Conservation (phyloP, 1,140 invertebrate species). For the Panagrolaimus sp. region DNA sequence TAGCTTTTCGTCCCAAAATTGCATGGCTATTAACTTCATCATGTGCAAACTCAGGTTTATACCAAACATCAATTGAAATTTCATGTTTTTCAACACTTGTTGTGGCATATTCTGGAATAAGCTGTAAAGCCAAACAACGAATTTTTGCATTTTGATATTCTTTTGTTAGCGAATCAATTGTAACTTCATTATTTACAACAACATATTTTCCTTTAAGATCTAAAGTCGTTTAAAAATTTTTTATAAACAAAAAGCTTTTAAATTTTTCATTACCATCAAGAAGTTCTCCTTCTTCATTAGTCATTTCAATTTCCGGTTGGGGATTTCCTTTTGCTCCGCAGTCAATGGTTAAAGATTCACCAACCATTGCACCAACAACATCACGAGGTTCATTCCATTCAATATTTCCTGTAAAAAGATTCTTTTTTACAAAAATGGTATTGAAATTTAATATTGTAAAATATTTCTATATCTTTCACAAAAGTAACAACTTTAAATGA, state of each 20-base stretch:
- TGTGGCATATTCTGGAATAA: slow-evolving; percentile 24
- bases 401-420: slow-evolving; percentile 31
- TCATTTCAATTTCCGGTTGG: slow-evolving; percentile 24
- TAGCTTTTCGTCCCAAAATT: slow-evolving; percentile 19
- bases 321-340: slow-evolving; percentile 32
- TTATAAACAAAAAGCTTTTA: neutral
- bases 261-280: slow-evolving; percentile 20
- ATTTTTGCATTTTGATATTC: slow-evolving; percentile 28
- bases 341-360: slow-evolving; percentile 34
- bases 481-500: too few species aligned
- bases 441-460: too few species aligned
- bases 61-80: slow-evolving; percentile 15
- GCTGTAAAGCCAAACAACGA: slow-evolving; percentile 32
- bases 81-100: slow-evolving; percentile 31
- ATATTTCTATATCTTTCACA: too few species aligned
- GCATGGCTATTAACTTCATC: slow-evolving; percentile 25
- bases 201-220: slow-evolving; percentile 17
- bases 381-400: slow-evolving; percentile 31
- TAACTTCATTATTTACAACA: slow-evolving; percentile 22
- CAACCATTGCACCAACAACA: slow-evolving; percentile 22
- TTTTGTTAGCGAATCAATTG: slow-evolving; percentile 23
- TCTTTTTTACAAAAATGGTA: neutral
- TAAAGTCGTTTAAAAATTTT: slow-evolving; percentile 20
- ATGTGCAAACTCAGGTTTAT: slow-evolving; percentile 23
- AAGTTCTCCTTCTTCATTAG: slow-evolving; percentile 21